Base-by-base conservation (phyloP, 2,888 invertebrate genomes). In the Aspidapion aeneum region DNA sequence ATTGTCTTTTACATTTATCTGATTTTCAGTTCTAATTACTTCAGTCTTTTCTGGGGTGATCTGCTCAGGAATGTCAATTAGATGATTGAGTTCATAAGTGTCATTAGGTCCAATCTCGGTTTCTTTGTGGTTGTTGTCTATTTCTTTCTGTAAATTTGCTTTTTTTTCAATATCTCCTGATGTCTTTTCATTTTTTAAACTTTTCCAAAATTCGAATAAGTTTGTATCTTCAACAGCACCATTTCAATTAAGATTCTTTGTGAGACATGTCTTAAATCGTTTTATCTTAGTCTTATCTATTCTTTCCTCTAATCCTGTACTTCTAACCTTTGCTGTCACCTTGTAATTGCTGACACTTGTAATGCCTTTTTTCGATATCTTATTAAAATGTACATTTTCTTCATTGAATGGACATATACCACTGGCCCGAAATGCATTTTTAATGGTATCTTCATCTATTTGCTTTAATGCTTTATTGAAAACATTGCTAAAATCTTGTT, bases 401-500 rank as follows among this genome's bases (percentile, higher is more conserved):
- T 35, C 57, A 35, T 57, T 57, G 18, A 57, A 57, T 21, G 57
- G 35, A 17, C 57, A 57, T 1, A 57, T 22, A 18, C 57, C 57
- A 35, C 22, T 21, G 1, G 12, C 57, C 18, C 57, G n/a, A 17
- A 57, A 57, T 2, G 35, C 57, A 57, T 57, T 18, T 48, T 57
- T 2, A 2, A 57, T 57, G 2, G 57, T 57, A 12, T 35, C 55
- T 55, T 21, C 2, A 16, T 17, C 16, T 22, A 60, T 22, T 17
- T 17, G 21, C 1, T 1, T 21, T 12, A 60, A 22, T 20, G 22
- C 60, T 55, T 55, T 60, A 21, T 55, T 18, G 12, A 55, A 59
- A 60, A 60, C 55, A n/a, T 18, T 9, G 18, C 18, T 21, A 22
- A 60, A 22, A 55, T 60, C 20, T 52, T 60, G 55, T 54, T 60